Conservation (phyloP, 2,797 vertebrate species). For the Etheostoma perlongum region DNA sequence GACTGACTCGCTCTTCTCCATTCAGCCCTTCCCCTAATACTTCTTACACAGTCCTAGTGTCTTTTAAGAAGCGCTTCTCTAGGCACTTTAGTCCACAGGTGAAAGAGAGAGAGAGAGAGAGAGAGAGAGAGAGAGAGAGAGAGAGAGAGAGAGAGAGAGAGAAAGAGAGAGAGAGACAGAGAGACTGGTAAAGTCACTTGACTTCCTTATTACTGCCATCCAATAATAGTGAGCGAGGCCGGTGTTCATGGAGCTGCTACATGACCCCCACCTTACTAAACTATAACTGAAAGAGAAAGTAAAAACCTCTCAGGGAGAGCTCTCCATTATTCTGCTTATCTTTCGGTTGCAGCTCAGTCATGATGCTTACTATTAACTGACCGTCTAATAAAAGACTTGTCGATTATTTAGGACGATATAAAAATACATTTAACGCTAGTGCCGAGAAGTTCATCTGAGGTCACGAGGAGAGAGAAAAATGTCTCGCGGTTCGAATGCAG, state of each 20-base stretch:
- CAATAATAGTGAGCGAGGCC: conserved; percentile 12
- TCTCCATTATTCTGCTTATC: conserved; percentile 35
- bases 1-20: neutral
- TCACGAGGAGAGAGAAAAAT: conserved; percentile 55
- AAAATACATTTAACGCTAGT: accelerated
- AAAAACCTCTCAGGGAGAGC: conserved; percentile 50
- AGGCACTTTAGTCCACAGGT: neutral
- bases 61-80: neutral
- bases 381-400: neutral
- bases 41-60: neutral
- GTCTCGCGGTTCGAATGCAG: conserved; percentile 87
- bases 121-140: neutral
- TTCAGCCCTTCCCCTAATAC: neutral
- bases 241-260: neutral
- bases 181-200: conserved; percentile 20
- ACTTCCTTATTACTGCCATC: conserved; percentile 59
- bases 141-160: no score
- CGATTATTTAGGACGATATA: neutral
- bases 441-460: conserved; percentile 46
- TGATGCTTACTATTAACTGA: neutral
- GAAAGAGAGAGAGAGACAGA: neutral
- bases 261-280: neutral
- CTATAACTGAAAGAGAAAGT: conserved; percentile 79
- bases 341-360: conserved; percentile 5
- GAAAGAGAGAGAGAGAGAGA: neutral